Conservation (phyloP, 2,797 vertebrate species). For the Lutjanus campechanus region DNA sequence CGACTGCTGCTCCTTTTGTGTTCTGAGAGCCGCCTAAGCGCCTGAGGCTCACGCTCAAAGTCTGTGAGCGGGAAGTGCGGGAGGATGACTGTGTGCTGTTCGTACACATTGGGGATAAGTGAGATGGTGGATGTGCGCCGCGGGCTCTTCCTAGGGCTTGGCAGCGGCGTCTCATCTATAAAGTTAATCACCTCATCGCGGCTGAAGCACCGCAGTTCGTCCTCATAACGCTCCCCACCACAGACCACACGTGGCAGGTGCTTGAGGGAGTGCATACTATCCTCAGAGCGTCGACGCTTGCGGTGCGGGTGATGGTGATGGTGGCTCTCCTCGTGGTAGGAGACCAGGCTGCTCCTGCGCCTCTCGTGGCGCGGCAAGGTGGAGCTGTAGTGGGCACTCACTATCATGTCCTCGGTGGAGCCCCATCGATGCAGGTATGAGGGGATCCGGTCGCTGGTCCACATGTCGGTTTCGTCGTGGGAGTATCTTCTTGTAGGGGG, state of each 20-base stretch:
- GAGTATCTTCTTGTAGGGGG: conserved; percentile 95
- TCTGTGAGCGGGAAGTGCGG: conserved; percentile 89
- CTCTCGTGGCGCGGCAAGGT: conserved; percentile 86
- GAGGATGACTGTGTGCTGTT: conserved; percentile 76
- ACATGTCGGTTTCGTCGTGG: conserved; percentile 95
- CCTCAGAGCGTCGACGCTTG: conserved; percentile 89
- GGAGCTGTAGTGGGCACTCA: conserved; percentile 87
- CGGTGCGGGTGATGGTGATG: conserved; percentile 84
- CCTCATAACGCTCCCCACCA: conserved; percentile 80
- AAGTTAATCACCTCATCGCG: conserved; percentile 90
- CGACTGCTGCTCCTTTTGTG: conserved; percentile 73
- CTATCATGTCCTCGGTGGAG: conserved; percentile 91
- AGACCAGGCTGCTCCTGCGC: conserved; percentile 87
- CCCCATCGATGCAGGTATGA: conserved; percentile 92
- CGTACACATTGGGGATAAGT: conserved; percentile 84
- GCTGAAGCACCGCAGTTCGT: conserved; percentile 87
- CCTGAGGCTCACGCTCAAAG: conserved; percentile 92
- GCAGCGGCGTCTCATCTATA: conserved; percentile 87
- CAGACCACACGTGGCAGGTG: conserved; percentile 82
- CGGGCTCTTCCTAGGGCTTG: conserved; percentile 87
- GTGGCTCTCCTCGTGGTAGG: conserved; percentile 87
- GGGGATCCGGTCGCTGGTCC: conserved; percentile 90
- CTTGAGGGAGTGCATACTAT: conserved; percentile 86
- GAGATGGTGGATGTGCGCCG: conserved; percentile 86
- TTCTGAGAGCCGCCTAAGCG: conserved; percentile 82